Percentiles rank a stretch among this genome's conserved stretches.
These are phyloP conservation scores for Corythornis cristatus DNA, from an alignment of 2,113 vertebrate species.

Conservation along the genomic window DNA sequence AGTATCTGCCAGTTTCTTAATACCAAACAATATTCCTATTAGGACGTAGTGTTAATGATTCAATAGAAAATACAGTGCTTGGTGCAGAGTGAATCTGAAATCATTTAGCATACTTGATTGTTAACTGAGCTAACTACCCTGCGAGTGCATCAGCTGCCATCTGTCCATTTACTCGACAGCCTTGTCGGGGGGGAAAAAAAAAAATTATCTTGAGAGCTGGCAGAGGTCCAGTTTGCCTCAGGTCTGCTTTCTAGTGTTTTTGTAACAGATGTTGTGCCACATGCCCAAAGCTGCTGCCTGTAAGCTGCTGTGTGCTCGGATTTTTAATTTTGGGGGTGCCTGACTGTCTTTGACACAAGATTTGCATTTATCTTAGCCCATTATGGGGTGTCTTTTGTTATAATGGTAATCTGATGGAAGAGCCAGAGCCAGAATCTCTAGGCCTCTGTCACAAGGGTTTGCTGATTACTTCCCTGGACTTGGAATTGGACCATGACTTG, in stretches of 20 bases:
- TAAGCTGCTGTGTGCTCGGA: constrained; percentile 32
- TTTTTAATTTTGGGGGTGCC: constrained; percentile 34
- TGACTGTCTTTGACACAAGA: background rate
- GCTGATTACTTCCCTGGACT: background rate
- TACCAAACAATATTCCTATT: background rate
- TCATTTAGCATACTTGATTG: constrained; percentile 54
- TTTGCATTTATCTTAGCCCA: background rate
- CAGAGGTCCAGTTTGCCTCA: constrained; percentile 57
- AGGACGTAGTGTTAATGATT: constrained; percentile 34
- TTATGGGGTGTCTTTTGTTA: background rate
- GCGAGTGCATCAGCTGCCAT: constrained; percentile 65
- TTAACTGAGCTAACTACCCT: constrained; percentile 57
- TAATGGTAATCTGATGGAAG: background rate
- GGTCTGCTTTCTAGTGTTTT: constrained; percentile 70
- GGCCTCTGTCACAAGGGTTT: background rate
- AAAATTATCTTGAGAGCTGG: constrained; percentile 50
- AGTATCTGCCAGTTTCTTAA: background rate
- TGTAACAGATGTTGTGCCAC: constrained; percentile 75
- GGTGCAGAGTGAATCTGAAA: constrained; percentile 45
- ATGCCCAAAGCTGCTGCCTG: constrained; percentile 64
- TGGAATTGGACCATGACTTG: background rate
- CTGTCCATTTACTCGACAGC: constrained; percentile 74
- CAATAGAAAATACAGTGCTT: constrained; percentile 46
- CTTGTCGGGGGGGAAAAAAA: background rate
- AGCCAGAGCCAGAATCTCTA: background rate